Evolutionary conservation across 2,113 vertebrate genomes (phyloP), one percentile per base, ranked within the genome.

Genomic region (Cyanoliseus patagonus): DNA sequence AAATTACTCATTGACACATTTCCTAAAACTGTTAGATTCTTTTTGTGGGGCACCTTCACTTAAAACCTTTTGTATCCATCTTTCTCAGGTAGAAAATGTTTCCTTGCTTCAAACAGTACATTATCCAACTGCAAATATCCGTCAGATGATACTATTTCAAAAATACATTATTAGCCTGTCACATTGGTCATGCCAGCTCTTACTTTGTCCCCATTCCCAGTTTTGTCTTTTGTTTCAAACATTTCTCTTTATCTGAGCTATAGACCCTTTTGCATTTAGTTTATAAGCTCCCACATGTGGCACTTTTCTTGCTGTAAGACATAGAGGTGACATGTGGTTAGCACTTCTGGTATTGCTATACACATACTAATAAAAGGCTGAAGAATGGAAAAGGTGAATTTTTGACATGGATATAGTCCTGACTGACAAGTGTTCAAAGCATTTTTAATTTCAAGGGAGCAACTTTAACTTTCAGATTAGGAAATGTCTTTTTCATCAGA

Each of bases 261-360:
- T 28, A 24, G 59, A 5, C 4, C 5, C 5, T 47, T 22, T 57
- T 1, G 0, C n/a, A 7, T 70, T 61, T 47, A 59, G n/a, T 49
- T 55, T 57, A 14, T 31, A 55, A 68, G 5, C 9, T 68, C 6
- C 7, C 17, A 7, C 22, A 47, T 10, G 7, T 46, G 59, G 19
- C 10, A 53, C 6, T 5, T 12, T 12, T 42, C 37, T 42, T 69
- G 9, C 15, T 73, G 2, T 51, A 62, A 67, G 30, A 73, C 2
- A 19, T 3, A 41, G 13, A 5, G 11, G 17, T 90, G 27, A 19
- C 33, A 10, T 17, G 5, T 22, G 16, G 15, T 35, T 67, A 33
- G 9, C 31, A 25, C 6, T 70, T 53, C 47, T 37, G 22, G 6
- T 70, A 35, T n/a, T 59, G 17, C 15, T 67, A 42, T n/a, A n/a